phyloP scores from a whole-genome alignment of 2,113 vertebrate genomes.

The Scytalopus superciliaris region DNA sequence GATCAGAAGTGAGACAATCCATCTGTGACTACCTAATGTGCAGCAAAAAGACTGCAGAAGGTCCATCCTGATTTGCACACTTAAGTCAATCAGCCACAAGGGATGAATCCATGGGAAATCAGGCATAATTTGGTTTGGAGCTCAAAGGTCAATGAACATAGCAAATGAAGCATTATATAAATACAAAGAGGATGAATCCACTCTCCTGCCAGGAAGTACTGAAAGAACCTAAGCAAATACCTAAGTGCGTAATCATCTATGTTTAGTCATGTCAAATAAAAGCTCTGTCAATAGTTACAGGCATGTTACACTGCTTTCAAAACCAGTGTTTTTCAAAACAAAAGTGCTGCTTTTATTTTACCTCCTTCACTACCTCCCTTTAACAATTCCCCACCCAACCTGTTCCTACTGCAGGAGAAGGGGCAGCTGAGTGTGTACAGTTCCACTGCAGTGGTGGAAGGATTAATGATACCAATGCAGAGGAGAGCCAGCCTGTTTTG shows the following conservation, averaged over 20 bases:
- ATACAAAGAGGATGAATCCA: not conserved
- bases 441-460: not conserved
- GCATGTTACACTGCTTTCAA: not conserved
- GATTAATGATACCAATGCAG: not conserved
- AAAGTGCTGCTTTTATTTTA: not conserved
- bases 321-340: constrained; percentile 27
- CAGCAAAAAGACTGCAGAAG: not conserved
- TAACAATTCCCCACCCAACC: not conserved
- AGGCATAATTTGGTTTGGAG: not conserved
- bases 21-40: not conserved
- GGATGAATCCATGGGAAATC: not conserved
- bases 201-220: not conserved
- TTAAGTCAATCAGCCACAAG: not conserved
- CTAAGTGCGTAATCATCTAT: constrained; percentile 23
- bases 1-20: not conserved
- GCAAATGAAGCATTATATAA: not conserved
- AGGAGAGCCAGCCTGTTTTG: not conserved
- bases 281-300: constrained; percentile 64
- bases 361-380: not conserved
- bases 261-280: constrained; percentile 14
- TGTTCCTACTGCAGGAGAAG: not conserved
- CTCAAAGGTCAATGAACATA: constrained; percentile 9
- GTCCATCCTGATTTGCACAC: not conserved
- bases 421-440: not conserved
- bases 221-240: constrained; percentile 45